These are phyloP conservation scores for Diplodus puntazzo DNA, from an alignment of 2,797 vertebrate species.

Conservation along the genomic window DNA sequence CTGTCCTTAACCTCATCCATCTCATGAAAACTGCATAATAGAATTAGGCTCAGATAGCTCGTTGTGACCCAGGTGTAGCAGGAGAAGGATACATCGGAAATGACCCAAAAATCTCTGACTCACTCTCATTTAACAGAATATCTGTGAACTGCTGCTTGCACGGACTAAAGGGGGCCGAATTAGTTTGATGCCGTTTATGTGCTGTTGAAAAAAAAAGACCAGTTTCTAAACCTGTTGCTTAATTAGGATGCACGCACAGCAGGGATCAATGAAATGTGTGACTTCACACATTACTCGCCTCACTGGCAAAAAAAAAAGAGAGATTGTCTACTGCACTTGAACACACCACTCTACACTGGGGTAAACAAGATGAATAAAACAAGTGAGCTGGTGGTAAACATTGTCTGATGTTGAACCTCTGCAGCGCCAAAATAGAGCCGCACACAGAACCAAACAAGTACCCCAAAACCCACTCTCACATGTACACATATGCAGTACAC, in stretches of 20 bases:
- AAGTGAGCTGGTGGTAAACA: slow-evolving; percentile 65
- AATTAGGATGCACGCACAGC: slow-evolving; percentile 27
- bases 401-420: slow-evolving; percentile 68
- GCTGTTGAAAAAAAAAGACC: slow-evolving; percentile 29
- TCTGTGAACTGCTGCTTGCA: slow-evolving; percentile 21
- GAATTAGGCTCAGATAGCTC: slow-evolving; percentile 72
- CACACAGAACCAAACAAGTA: slow-evolving; percentile 11
- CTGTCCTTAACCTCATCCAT: slow-evolving; percentile 75
- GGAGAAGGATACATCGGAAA: slow-evolving; percentile 55
- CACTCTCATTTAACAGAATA: slow-evolving; percentile 43
- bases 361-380: slow-evolving; percentile 78
- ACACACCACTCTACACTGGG: slow-evolving; percentile 34
- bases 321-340: slow-evolving; percentile 51
- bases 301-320: slow-evolving; percentile 42
- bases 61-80: slow-evolving; percentile 62
- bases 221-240: slow-evolving; percentile 32
- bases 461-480: slow-evolving; percentile 16
- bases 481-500: slow-evolving; percentile 10
- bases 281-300: slow-evolving; percentile 51
- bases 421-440: slow-evolving; percentile 18
- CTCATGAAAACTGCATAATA: slow-evolving; percentile 79
- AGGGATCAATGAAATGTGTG: slow-evolving; percentile 39
- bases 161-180: slow-evolving; percentile 27
- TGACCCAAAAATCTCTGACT: slow-evolving; percentile 62
- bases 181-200: slow-evolving; percentile 47